Conservation (phyloP, 2,113 vertebrate species). For the Lamprotornis superbus region DNA sequence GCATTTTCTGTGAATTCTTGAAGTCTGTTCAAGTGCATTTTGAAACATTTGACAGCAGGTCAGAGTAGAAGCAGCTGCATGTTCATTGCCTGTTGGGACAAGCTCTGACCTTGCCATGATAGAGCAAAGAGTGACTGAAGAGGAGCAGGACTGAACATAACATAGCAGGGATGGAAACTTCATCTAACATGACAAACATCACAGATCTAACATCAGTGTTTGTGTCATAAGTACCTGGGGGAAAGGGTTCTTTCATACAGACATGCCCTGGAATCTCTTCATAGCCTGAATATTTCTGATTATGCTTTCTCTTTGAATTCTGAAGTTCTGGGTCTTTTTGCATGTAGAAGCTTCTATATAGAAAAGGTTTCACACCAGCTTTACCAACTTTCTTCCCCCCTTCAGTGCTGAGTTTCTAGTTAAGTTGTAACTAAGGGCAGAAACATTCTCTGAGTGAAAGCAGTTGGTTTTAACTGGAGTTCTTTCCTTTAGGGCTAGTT, state of each 20-base stretch:
- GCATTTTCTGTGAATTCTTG: neutral
- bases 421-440: neutral
- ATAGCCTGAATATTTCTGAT: neutral
- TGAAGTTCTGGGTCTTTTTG: neutral
- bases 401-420: neutral
- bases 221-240: neutral
- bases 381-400: neutral
- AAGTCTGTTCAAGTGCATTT: neutral
- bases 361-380: neutral
- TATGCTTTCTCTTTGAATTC: neutral
- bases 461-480: slow-evolving; percentile 17
- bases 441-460: neutral
- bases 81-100: neutral
- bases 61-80: neutral
- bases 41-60: neutral
- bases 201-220: neutral
- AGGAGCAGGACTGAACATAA: neutral
- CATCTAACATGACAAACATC: neutral
- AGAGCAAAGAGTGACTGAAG: neutral
- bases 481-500: slow-evolving; percentile 83
- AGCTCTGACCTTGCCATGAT: neutral
- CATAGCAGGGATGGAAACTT: neutral
- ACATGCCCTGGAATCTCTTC: neutral
- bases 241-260: neutral
- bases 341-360: neutral